Percentiles rank a stretch among this genome's conserved stretches.
Conservation (phyloP, 2,113 vertebrate species). For the Saguinus imperator region DNA sequence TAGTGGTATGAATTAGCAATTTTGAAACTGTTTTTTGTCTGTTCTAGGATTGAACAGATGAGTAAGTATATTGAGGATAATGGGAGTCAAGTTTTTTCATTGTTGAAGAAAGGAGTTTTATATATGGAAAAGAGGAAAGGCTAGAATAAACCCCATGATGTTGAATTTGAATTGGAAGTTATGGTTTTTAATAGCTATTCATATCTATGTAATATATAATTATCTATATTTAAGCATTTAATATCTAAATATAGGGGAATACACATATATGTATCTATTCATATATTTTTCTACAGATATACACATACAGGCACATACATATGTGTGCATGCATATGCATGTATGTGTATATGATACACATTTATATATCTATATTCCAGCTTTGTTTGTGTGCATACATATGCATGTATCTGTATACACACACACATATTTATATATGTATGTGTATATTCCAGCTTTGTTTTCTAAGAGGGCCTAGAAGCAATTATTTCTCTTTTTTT, state of each 20-base stretch:
- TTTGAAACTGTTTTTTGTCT: neutral
- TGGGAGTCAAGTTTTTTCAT: neutral
- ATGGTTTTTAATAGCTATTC: neutral
- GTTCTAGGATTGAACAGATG: neutral
- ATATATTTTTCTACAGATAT: neutral
- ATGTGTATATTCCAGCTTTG: neutral
- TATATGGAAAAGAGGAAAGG: neutral
- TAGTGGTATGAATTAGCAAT: slow-evolving; percentile 21
- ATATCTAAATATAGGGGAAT: neutral
- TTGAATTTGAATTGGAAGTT: neutral
- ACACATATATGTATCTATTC: neutral
- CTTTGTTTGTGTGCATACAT: neutral
- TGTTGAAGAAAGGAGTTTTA: neutral
- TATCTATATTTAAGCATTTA: too few relatives aligned
- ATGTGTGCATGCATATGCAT: neutral
- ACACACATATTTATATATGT: too few relatives aligned
- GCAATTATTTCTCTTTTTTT: neutral
- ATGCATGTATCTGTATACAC: too few relatives aligned
- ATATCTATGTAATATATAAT: too few relatives aligned
- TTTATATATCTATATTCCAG: too few relatives aligned
- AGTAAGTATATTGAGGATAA: neutral
- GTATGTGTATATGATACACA: neutral
- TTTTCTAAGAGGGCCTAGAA: neutral
- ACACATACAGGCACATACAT: neutral
- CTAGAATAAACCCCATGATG: neutral